These are phyloP conservation scores for Graptemys geographica DNA, from an alignment of 2,797 vertebrate species.

Conservation along the genomic window DNA sequence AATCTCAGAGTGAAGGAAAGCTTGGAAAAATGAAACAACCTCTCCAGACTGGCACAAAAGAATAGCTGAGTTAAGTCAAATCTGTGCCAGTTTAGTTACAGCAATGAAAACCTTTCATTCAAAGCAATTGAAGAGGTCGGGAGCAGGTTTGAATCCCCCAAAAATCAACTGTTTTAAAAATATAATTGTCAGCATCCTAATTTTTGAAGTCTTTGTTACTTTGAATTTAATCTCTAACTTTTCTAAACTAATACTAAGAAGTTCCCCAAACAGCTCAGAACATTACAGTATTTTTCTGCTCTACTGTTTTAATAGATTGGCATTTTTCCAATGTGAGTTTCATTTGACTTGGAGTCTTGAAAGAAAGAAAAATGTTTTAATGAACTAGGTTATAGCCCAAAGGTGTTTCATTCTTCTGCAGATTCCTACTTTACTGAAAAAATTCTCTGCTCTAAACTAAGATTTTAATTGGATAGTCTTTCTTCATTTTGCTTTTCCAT, in stretches of 20 bases:
- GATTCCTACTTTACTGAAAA: not conserved
- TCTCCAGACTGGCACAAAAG: not conserved
- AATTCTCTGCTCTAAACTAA: not conserved
- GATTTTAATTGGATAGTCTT: not conserved
- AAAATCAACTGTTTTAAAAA: not conserved
- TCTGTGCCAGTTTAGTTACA: slow-evolving; percentile 10
- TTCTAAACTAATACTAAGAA: not conserved
- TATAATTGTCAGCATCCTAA: not conserved
- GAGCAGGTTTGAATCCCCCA: not conserved
- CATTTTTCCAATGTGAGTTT: not conserved
- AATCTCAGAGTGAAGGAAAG: not conserved
- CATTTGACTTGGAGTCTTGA: not conserved
- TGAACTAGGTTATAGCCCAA: not conserved
- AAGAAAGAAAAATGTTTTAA: not conserved
- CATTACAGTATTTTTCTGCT: not conserved
- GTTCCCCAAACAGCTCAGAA: not conserved
- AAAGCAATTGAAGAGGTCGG: not conserved
- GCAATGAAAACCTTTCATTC: not conserved
- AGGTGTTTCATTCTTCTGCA: not conserved
- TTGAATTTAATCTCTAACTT: not conserved
- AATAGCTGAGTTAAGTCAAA: not conserved
- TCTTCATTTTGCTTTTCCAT: not conserved
- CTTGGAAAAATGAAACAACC: not conserved
- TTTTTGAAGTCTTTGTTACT: not conserved
- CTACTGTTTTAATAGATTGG: not conserved